Evolutionary conservation across 2,113 vertebrate species (phyloP).

Genomic region (Falcunculus frontatus): DNA sequence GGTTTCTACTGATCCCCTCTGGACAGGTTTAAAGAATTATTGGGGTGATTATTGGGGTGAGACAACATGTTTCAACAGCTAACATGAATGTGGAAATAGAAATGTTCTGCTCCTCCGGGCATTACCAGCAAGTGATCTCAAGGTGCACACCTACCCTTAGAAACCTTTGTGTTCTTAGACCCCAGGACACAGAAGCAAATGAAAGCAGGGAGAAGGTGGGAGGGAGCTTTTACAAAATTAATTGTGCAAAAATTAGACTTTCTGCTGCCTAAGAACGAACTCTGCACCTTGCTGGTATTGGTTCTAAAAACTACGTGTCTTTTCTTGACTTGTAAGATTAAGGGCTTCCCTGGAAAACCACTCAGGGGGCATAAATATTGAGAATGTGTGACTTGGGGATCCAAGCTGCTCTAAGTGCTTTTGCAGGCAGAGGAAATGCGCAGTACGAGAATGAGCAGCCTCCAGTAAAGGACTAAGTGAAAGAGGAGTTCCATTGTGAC

Average conservation of each 20-base stretch:
- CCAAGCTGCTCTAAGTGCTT: slow-evolving; percentile 13
- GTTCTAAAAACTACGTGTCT: not conserved
- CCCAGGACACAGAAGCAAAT: not conserved
- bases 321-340: not conserved
- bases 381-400: not conserved
- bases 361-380: not conserved
- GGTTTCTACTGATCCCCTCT: not conserved
- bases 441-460: not conserved
- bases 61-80: not conserved
- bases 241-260: not conserved
- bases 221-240: not conserved
- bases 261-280: not conserved
- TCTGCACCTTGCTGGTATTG: not conserved
- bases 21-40: not conserved
- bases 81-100: not conserved
- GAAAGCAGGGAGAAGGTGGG: not conserved
- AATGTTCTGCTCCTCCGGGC: not conserved
- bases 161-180: not conserved
- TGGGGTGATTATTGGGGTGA: not conserved
- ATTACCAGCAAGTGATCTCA: not conserved
- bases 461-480: not conserved
- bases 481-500: not conserved
- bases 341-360: not conserved
- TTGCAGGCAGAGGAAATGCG: slow-evolving; percentile 20
- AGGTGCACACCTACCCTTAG: fast-evolving